phyloP scores from a whole-genome alignment of 1,140 invertebrate genomes.

The Pseudomyrmex flavicornis region DNA sequence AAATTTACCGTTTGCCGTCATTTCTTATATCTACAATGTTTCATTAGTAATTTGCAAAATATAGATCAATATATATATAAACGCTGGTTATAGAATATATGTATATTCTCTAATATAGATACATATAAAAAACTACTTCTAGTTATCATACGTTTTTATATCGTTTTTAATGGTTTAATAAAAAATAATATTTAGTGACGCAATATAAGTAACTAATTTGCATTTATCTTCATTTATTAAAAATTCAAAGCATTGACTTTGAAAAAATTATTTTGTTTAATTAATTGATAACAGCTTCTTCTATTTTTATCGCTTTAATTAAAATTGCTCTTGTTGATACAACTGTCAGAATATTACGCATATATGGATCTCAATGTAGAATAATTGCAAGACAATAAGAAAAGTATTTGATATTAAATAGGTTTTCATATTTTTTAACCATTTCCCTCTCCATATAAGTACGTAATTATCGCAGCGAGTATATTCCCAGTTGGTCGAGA shows the following conservation, averaged over 20 bases:
- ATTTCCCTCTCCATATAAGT: neutral
- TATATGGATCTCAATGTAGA: neutral
- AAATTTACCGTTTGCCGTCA: slow-evolving; percentile 34
- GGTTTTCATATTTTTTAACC: neutral
- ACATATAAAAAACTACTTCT: no score
- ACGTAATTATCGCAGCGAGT: slow-evolving; percentile 19
- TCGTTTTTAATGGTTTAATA: no score
- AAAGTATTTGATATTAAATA: neutral
- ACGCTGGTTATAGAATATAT: no score
- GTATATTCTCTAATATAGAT: no score
- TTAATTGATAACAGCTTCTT: slow-evolving; percentile 7
- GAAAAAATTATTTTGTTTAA: slow-evolving; percentile 14
- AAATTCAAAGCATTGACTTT: neutral
- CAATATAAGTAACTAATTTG: no score
- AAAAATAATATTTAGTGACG: no score
- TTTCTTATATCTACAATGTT: slow-evolving; percentile 16
- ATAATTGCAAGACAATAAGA: neutral
- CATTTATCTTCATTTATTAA: neutral
- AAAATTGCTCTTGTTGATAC: neutral
- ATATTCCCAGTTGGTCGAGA: slow-evolving; percentile 4
- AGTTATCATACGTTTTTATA: no score
- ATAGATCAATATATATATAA: no score
- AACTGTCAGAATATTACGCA: neutral
- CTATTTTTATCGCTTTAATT: neutral
- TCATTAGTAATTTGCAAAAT: neutral